Conservation (phyloP, 2,113 vertebrate genomes). For the Paracanthobrama guichenoti region DNA sequence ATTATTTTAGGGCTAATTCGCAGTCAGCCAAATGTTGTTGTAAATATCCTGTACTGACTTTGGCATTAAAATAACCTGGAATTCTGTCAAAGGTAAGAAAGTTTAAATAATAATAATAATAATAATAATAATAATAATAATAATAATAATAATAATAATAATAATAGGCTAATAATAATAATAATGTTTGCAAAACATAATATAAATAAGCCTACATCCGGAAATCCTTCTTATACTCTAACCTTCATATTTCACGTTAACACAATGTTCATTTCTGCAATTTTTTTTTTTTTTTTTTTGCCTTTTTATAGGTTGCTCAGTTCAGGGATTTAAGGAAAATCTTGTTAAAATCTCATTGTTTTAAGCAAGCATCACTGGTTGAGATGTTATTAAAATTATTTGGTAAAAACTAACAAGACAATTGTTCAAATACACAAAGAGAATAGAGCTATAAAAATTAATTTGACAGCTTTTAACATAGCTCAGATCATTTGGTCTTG, state of each 20-base stretch:
- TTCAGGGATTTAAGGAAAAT: not conserved
- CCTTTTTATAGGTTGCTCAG: not conserved
- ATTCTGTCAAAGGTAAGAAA: not conserved
- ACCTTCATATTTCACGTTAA: not conserved
- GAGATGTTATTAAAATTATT: not conserved
- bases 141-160: too few species aligned
- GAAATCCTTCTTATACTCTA: too few species aligned
- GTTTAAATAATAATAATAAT: too few species aligned
- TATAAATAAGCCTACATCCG: too few species aligned
- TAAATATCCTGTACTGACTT: not conserved
- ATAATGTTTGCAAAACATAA: too few species aligned
- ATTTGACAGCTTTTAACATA: not conserved
- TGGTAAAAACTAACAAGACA: not conserved
- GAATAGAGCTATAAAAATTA: not conserved
- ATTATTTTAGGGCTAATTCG: not conserved
- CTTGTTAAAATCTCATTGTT: too few species aligned
- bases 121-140: too few species aligned
- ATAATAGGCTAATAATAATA: too few species aligned
- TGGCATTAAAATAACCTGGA: conserved; percentile 17
- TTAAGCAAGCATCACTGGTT: not conserved
- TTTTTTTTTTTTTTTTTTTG: too few species aligned
- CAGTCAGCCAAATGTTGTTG: conserved; percentile 11
- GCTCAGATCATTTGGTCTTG: not conserved
- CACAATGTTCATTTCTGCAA: not conserved
- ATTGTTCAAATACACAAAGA: not conserved